Base-by-base conservation (phyloP, 2,888 invertebrate species). In the Hofmannophila pseudospretella region DNA sequence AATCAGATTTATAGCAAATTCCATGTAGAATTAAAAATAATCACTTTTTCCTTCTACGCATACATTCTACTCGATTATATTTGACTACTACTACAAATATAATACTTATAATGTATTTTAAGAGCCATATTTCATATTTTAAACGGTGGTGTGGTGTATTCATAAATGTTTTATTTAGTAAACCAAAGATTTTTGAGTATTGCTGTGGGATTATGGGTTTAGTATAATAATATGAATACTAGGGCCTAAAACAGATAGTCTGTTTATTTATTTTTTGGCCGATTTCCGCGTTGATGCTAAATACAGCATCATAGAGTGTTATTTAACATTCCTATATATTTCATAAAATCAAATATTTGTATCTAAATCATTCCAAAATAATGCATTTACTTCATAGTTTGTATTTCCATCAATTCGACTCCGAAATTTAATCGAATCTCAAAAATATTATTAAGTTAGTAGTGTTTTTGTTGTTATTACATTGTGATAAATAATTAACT, bases 171-270 rank as follows among this genome's bases (percentile, higher is more conserved):
- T 38, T 45, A 36, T 54, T 51, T 57, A 59, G 51, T 48, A 51
- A 63, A 69, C 75, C 74, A 76, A 76, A 75, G 74, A 75, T 61
- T 58, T 33, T 49, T 58, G 39, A 57, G 53, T 67, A 61, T 68
- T 60, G 60, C 54, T 51, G 39, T 42, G 42, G 37, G 25, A 26
- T 20, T 13, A 12, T 31, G 25, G n/a, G 4, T 29, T 20, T 26
- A 16, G 23, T 27, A 9, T 23, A 7, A 27, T 27, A 27, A 11
- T 27, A 3, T 27, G n/a, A n/a, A n/a, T n/a, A n/a, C n/a, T n/a
- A n/a, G n/a, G n/a, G n/a, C n/a, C n/a, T n/a, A n/a, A n/a, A n/a
- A n/a, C n/a, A n/a, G n/a, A n/a, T n/a, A n/a, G n/a, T n/a, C n/a
- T n/a, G n/a, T n/a, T n/a, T n/a, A n/a, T n/a, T n/a, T n/a, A n/a